Evolutionary conservation across 1,140 invertebrate genomes (phyloP), one percentile per base, ranked within the genome.

Genomic region (Euglossa dilemma): DNA sequence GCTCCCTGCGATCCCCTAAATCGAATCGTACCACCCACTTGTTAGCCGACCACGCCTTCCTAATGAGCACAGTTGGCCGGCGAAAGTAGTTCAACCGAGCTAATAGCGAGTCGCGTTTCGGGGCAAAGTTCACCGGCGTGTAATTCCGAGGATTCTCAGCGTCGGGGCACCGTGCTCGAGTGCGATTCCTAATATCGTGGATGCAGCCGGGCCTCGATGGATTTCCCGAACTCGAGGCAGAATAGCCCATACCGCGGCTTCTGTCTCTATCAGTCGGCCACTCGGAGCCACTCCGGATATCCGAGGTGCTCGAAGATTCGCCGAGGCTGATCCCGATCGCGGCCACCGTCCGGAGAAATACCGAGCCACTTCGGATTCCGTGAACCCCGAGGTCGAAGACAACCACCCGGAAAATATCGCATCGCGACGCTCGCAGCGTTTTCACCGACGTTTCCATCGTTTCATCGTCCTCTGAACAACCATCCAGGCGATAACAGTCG

Each of bases 251-350:
- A 59, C 56, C 43, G 11, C 11, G 18, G 45, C 14, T 23, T 73
- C 69, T 25, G 56, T 71, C 64, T 69, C 69, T 43, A 64, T 63
- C 36, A 73, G 43, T 52, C 47, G 57, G 6, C 57, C 78, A 54
- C 20, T 72, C 20, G 20, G 3, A n/a, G 18, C 25, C 77, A 50
- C 69, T 80, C 52, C 28, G 23, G 25, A 72, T 69, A 61, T 47
- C 66, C n/a, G 67, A 61, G 45, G 20, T 67, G 18, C 25, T 59
- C 77, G 25, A 61, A 36, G 12, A 36, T 43, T 18, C 45, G 16
- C 5, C 50, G 36, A 56, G 18, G 16, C n/a, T n/a, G n/a, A 78
- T 47, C 43, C 25, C 66, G 66, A 69, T 69, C 25, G n/a, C 23
- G 64, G 6, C 12, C 20, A 20, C 18, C 50, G 5, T 20, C 14